phyloP scores from a whole-genome alignment of 2,888 invertebrate genomes.

The Tenthredo mesomela region DNA sequence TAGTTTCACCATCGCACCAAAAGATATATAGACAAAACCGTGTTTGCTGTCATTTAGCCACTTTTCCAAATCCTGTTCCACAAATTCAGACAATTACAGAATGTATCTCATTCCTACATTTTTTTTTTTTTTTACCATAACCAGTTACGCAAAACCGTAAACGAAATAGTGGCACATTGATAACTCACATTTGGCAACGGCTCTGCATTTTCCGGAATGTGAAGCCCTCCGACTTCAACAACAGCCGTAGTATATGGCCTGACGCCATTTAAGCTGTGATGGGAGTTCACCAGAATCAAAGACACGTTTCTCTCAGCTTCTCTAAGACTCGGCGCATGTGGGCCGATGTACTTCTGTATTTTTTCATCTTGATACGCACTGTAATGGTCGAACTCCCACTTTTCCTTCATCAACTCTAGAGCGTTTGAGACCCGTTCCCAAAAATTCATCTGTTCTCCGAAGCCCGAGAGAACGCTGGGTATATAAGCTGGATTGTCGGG shows the following conservation, averaged over 20 bases:
- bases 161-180: slow-evolving; percentile 59
- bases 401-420: not conserved
- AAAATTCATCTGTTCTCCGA: slow-evolving; percentile 57
- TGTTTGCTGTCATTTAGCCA: slow-evolving; percentile 60
- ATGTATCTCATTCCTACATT: too few relatives aligned
- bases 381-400: slow-evolving; percentile 51
- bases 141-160: too few relatives aligned
- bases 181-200: slow-evolving; percentile 60
- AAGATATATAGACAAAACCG: slow-evolving; percentile 59
- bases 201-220: slow-evolving; percentile 72
- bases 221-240: slow-evolving; percentile 80
- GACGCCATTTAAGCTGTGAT: slow-evolving; percentile 78
- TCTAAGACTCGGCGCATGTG: slow-evolving; percentile 71
- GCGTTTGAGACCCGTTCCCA: slow-evolving; percentile 63
- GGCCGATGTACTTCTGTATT: slow-evolving; percentile 63
- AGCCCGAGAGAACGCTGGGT: slow-evolving; percentile 54
- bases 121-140: too few relatives aligned
- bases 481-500: slow-evolving; percentile 61
- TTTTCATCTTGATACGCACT: slow-evolving; percentile 60
- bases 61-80: slow-evolving; percentile 62
- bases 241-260: slow-evolving; percentile 78
- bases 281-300: slow-evolving; percentile 79
- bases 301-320: slow-evolving; percentile 78
- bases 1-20: slow-evolving; percentile 68
- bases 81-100: not conserved